These are phyloP conservation scores for Trissonchulus sp. DNA, from an alignment of 2,888 invertebrate genomes.

Conservation along the genomic window DNA sequence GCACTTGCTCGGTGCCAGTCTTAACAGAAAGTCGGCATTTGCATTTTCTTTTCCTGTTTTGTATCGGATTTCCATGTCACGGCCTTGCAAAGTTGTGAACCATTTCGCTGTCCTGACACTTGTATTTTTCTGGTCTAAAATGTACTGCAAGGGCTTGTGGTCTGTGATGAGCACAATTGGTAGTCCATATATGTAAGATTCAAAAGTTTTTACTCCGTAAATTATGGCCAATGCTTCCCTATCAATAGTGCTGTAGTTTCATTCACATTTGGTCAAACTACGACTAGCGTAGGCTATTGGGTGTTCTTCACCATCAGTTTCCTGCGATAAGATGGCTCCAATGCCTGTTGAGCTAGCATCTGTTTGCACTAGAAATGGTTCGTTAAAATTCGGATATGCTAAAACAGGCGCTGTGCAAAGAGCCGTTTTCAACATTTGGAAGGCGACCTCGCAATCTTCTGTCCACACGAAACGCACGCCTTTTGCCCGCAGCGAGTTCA, in stretches of 20 bases:
- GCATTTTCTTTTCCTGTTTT: no score
- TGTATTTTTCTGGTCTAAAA: not conserved
- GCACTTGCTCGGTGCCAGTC: no score
- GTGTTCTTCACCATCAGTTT: no score
- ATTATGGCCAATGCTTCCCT: no score
- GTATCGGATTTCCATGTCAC: no score
- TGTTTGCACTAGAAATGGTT: not conserved
- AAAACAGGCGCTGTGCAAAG: not conserved
- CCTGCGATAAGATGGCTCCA: not conserved
- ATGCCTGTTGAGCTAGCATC: not conserved
- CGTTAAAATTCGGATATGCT: not conserved
- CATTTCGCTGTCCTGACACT: no score
- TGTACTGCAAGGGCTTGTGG: slow-evolving; percentile 10
- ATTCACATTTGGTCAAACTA: slow-evolving; percentile 1
- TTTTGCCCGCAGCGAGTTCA: not conserved
- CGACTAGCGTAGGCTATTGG: slow-evolving; percentile 3
- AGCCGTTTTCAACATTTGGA: not conserved
- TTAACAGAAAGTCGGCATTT: no score
- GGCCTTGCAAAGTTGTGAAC: no score
- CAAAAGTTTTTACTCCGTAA: not conserved
- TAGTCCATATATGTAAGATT: slow-evolving; percentile 5
- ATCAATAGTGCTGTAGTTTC: not conserved
- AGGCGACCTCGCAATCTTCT: not conserved
- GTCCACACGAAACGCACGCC: slow-evolving; percentile 8
- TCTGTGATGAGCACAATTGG: not conserved